Conservation (phyloP, 2,113 vertebrate genomes). For the Oryzias melastigma region DNA sequence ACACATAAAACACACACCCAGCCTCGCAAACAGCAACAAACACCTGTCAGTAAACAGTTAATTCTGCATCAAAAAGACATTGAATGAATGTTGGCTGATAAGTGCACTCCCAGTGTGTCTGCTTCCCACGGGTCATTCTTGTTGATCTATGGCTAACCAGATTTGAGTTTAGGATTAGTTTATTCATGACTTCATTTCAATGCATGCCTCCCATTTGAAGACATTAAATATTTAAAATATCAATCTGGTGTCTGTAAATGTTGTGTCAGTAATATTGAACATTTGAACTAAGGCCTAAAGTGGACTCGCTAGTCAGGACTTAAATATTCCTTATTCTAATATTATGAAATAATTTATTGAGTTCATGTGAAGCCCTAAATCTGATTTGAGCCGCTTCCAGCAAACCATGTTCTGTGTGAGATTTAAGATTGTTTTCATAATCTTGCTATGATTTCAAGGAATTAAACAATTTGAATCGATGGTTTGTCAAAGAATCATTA, state of each 20-base stretch:
- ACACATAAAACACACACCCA: conserved; percentile 17
- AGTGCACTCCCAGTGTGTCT: background rate
- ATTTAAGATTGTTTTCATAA: too few relatives aligned
- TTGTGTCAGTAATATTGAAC: conserved; percentile 45
- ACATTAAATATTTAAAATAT: conserved; percentile 67
- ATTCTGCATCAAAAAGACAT: conserved; percentile 26
- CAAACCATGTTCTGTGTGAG: too few relatives aligned
- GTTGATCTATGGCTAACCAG: conserved; percentile 59
- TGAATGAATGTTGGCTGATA: conserved; percentile 27
- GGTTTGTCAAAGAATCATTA: too few relatives aligned
- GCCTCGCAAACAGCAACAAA: conserved; percentile 32
- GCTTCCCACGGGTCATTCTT: conserved; percentile 38
- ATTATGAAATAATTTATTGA: too few relatives aligned
- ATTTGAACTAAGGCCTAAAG: conserved; percentile 36
- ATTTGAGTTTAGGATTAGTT: conserved; percentile 59
- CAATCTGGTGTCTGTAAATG: conserved; percentile 40
- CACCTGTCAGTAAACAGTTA: conserved; percentile 24
- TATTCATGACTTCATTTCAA: conserved; percentile 78
- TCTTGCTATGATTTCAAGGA: too few relatives aligned
- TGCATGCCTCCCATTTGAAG: conserved; percentile 67
- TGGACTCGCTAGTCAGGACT: conserved; percentile 2
- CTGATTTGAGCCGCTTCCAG: too few relatives aligned
- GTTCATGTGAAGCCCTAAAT: too few relatives aligned
- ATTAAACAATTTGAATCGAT: too few relatives aligned
- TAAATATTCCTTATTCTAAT: conserved; percentile 5